Evolutionary conservation across 2,888 invertebrate species (phyloP), one percentile per base, ranked within the genome.

Genomic region (Apotomis betuletana): DNA sequence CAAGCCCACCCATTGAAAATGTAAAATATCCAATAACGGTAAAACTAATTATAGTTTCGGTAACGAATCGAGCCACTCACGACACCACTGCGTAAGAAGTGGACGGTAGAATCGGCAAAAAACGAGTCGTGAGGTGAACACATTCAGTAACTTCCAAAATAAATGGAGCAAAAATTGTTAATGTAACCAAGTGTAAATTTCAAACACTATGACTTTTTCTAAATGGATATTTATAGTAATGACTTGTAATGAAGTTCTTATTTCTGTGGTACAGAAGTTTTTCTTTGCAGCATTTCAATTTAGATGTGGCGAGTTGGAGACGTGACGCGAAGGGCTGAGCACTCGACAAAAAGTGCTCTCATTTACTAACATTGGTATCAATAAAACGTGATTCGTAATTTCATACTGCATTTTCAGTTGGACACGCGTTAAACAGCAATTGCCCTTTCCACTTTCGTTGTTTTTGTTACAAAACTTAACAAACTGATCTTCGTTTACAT

Each of bases 331-430:
- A 79, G 77, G 81, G 79, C 77, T 76, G 76, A 75, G 73, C 73
- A 73, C 75, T 74, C 62, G 38, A 87, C 88, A 92, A 92, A 92
- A 92, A 92, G 80, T 81, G 87, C 79, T 87, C 90, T 90, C 89
- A 89, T 90, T 92, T 90, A 88, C 85, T 86, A 86, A 84, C 86
- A 86, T 82, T 86, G 87, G 85, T 86, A 85, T 83, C 86, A 86
- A 87, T 86, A 88, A 88, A 90, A 87, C 91, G 91, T 91, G 92
- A 90, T 88, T 90, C 84, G 85, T 89, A 92, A 92, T 92, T 92
- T 92, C 91, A 92, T 91, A 91, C 83, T 88, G 87, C 85, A 88
- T 91, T 92, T 91, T 89, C 85, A 83, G 82, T 90, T 90, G 87
- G 87, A 87, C 87, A 90, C 89, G 89, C 86, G 83, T 87, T 82